A percentile compares a stretch with the other conserved stretches of the same genome.
phyloP scores from a whole-genome alignment of 2,888 invertebrate genomes.

The Eilema caniola region DNA sequence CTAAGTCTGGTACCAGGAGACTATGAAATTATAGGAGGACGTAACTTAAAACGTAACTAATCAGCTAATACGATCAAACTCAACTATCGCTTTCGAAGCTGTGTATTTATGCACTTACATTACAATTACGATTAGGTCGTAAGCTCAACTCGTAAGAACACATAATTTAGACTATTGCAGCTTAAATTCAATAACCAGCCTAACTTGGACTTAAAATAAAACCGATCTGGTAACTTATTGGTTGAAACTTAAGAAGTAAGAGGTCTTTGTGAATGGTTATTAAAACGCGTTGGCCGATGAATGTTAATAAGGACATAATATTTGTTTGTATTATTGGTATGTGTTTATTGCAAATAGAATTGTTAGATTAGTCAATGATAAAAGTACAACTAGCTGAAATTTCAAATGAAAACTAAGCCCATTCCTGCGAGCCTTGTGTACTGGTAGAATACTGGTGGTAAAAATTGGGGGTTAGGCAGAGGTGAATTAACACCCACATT shows the following conservation, averaged over 20 bases:
- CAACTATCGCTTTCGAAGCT: constrained; percentile 25
- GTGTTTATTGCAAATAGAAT: no score
- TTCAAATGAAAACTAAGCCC: no score
- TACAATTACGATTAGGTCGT: constrained; percentile 38
- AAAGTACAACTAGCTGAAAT: no score
- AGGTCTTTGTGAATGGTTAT: constrained; percentile 16
- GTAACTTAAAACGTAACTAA: not conserved
- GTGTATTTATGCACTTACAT: constrained; percentile 37
- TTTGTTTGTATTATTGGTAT: no score
- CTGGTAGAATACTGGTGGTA: no score
- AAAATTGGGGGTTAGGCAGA: no score
- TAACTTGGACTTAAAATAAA: constrained; percentile 31
- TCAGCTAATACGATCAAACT: constrained; percentile 27
- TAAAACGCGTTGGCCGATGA: constrained; percentile 16
- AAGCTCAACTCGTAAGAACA: constrained; percentile 36
- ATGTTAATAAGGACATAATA: constrained; percentile 9
- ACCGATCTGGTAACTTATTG: constrained; percentile 3
- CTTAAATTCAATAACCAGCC: constrained; percentile 41
- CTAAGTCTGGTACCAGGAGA: not conserved
- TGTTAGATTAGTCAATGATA: no score
- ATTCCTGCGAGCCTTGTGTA: no score
- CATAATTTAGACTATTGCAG: constrained; percentile 33
- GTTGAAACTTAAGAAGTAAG: constrained; percentile 9
- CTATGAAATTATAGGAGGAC: not conserved
- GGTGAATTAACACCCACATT: no score